Base-by-base conservation (phyloP, 2,797 vertebrate genomes). In the Chromis chromis region DNA sequence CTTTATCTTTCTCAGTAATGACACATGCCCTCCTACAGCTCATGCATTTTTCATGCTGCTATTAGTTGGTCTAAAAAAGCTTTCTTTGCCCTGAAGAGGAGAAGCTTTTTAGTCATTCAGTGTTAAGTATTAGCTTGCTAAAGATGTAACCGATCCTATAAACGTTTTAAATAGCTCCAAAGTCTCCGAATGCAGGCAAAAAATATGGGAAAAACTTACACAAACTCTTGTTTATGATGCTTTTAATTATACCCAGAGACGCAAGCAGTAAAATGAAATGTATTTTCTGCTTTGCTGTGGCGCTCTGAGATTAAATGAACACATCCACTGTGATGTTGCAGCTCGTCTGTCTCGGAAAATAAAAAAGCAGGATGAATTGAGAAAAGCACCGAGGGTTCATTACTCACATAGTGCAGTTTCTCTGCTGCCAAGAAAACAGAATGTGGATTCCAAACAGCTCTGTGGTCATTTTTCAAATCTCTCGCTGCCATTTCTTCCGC, bases 11-110 rank as follows among this genome's bases (percentile, higher is more conserved):
- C 70, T 74, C 42, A 3, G 10, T 10, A 11, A 36, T 10, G 33
- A 33, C 46, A 46, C 24, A 1, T 40, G 28, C 53, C 57, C 22
- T 76, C 60, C 59, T 62, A 33, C 28, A 53, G 55, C 71, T 86
- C 71, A 78, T 89, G 70, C 72, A 86, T 83, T 73, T 85, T 91
- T 89, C 63, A 86, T 78, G 53, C 80, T 69, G 70, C 72, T 72
- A 39, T 81, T 67, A 75, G 65, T 62, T 65, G 16, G 40, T 69
- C 31, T 44, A 70, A 77, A 63, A 77, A 63, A 57, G 46, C 53
- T 81, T 64, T 70, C 48, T 76, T 70, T 77, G 10, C 31, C 27
- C 56, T 44, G 59, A 74, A 57, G 78, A 65, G 39, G 25, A 50
- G 24, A 67, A 25, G n/a, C 8, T 48, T 28, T 58, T 60, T 65